Conservation (phyloP, 2,113 vertebrate species). For the Leptobrachium leishanense region DNA sequence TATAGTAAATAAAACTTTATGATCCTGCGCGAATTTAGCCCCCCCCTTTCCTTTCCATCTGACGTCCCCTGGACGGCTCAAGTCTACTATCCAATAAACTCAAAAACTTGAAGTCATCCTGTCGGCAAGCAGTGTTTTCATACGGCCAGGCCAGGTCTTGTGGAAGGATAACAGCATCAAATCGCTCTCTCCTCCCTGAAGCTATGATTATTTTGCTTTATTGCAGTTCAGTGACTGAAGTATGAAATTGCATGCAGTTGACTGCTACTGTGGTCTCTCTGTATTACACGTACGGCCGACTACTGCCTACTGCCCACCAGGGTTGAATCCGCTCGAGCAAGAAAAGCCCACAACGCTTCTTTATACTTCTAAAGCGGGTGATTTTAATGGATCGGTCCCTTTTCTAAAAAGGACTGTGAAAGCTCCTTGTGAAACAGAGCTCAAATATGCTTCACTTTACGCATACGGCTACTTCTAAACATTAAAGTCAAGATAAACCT, state of each 20-base stretch:
- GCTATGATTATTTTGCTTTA: conserved; percentile 87
- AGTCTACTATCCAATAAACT: conserved; percentile 84
- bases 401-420: conserved; percentile 71
- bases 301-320: conserved; percentile 76
- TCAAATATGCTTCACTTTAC: conserved; percentile 69
- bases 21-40: conserved; percentile 79
- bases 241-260: conserved; percentile 86
- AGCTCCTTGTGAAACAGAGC: conserved; percentile 71
- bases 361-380: conserved; percentile 71
- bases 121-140: conserved; percentile 77
- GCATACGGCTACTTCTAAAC: conserved; percentile 68
- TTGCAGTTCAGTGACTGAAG: conserved; percentile 86
- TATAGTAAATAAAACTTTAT: conserved; percentile 80
- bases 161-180: conserved; percentile 77
- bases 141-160: conserved; percentile 66
- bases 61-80: conserved; percentile 78
- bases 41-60: conserved; percentile 58
- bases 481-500: conserved; percentile 76
- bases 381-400: conserved; percentile 77
- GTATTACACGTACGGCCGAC: conserved; percentile 71
- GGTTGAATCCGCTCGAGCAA: conserved; percentile 74
- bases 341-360: conserved; percentile 63
- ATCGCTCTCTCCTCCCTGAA: conserved; percentile 68
- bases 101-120: conserved; percentile 83
- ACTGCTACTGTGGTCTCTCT: conserved; percentile 73